Evolutionary conservation across 2,888 invertebrate species (phyloP), one percentile per base, ranked within the genome.

Genomic region (Epiblema foenella): DNA sequence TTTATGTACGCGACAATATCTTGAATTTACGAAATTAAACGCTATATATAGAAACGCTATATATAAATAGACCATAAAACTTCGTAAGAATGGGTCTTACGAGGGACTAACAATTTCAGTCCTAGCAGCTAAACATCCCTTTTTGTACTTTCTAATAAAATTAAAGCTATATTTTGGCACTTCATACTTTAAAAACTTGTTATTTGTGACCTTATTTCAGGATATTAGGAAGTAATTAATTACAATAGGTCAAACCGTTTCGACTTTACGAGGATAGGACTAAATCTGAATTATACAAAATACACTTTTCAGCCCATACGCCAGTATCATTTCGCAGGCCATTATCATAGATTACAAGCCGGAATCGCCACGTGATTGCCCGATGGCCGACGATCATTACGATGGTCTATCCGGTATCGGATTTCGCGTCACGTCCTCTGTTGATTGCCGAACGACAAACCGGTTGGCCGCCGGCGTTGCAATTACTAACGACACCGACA

Each of bases 391-490:
- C 65, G 51, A 71, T 71, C 71, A 71, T 71, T 71, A 71, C 67
- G 58, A 11, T 58, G 70, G 60, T 70, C 63, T 65, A 84, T 80
- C 78, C 83, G 83, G 90, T 91, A 91, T 92, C 89, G 85, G 87
- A 88, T 91, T 93, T 92, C 92, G 86, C 87, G 88, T 91, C 93
- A 93, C 92, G 93, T 93, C 62, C 67, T 86, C 86, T 83, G 87
- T 89, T 91, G 91, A 93, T 92, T 92, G 92, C 90, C 85, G 86
- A 82, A 84, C 90, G 90, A 89, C 90, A 89, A 90, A 90, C 88
- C 81, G 82, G 82, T 78, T 77, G 80, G 81, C 86, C 84, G 82
- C 78, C 86, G 86, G 77, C 90, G 86, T 84, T 87, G 91, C 91
- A 92, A 92, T 92, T 91, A 92, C 90, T 83, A 83, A 76, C 83